Conservation (phyloP, 1,140 invertebrate genomes). For the Orchesella cincta region DNA sequence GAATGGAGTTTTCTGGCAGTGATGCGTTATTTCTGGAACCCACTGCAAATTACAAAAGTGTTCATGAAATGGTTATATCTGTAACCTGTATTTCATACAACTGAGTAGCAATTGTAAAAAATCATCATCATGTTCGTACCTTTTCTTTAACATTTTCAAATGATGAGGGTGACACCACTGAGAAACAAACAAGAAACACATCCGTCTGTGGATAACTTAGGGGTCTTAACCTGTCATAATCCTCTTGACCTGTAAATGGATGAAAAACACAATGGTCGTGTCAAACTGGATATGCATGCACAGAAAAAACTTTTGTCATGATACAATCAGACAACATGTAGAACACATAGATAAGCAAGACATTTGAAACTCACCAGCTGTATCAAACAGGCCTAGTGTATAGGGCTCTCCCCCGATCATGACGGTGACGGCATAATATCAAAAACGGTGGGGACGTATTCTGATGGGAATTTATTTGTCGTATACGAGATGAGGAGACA, state of each 20-base stretch:
- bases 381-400: slow-evolving; percentile 96
- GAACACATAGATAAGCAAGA: neutral
- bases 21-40: slow-evolving; percentile 99
- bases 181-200: slow-evolving; percentile 98
- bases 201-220: slow-evolving; percentile 98
- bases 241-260: slow-evolving; percentile 79
- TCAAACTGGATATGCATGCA: too few species aligned
- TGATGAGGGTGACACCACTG: slow-evolving; percentile 96
- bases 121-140: too few species aligned
- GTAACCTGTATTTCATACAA: too few species aligned
- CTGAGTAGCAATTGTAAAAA: too few species aligned
- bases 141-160: slow-evolving; percentile 99
- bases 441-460: slow-evolving; percentile 96
- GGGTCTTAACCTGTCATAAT: slow-evolving; percentile 93
- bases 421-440: slow-evolving; percentile 98
- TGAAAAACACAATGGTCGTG: slow-evolving; percentile 34
- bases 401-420: slow-evolving; percentile 99
- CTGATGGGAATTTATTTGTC: slow-evolving; percentile 96
- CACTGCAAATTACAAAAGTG: slow-evolving; percentile 76
- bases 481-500: slow-evolving; percentile 89
- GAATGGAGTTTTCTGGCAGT: slow-evolving; percentile 99
- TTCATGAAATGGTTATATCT: too few species aligned
- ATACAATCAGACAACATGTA: neutral
- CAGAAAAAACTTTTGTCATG: too few species aligned
- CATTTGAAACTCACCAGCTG: slow-evolving; percentile 72